Evolutionary conservation across 1,140 invertebrate genomes (phyloP), one percentile per base, ranked within the genome.

Genomic region (Asobara japonica): DNA sequence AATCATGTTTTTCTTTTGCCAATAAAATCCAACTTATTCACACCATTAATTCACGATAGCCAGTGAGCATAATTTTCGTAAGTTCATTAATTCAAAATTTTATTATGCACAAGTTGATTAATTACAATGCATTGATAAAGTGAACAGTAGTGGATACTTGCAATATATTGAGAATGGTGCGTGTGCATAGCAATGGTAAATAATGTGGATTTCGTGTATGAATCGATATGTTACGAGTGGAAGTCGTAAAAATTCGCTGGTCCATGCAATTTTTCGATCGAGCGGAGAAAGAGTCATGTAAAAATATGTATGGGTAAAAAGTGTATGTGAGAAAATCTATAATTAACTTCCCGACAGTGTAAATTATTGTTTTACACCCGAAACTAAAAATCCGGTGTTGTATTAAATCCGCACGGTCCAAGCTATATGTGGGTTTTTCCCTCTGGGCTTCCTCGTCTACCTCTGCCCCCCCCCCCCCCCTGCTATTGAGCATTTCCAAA

Each of bases 211-310:
- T 45, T 45, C 41, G 7, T 16, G 7, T 2, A 16, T 16, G n/a
- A 45, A 45, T 45, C 41, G 41, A 45, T 45, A 45, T 45, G 18
- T 16, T 45, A 45, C 41, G 18, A 45, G 41, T 45, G 41, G 41
- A 45, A 45, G 41, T 45, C 41, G 41, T 45, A 45, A 45, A 45
- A 45, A 45, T 45, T 45, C 41, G n/a, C 41, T 45, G 41, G 41
- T 45, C 41, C 13, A 16, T 45, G 41, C 18, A 45, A 45, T 45
- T 45, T 45, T 45, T 45, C n/a, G n/a, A n/a, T n/a, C n/a, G n/a
- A n/a, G n/a, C n/a, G n/a, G n/a, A n/a, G n/a, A n/a, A n/a, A n/a
- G n/a, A n/a, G n/a, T n/a, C n/a, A n/a, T n/a, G n/a, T n/a, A n/a
- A n/a, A n/a, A n/a, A n/a, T n/a, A n/a, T n/a, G n/a, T n/a, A n/a